A percentile compares a stretch with the other conserved stretches of the same genome.
These are phyloP conservation scores for Pachyramphus minor DNA, from an alignment of 2,113 vertebrate genomes.

Conservation along the genomic window DNA sequence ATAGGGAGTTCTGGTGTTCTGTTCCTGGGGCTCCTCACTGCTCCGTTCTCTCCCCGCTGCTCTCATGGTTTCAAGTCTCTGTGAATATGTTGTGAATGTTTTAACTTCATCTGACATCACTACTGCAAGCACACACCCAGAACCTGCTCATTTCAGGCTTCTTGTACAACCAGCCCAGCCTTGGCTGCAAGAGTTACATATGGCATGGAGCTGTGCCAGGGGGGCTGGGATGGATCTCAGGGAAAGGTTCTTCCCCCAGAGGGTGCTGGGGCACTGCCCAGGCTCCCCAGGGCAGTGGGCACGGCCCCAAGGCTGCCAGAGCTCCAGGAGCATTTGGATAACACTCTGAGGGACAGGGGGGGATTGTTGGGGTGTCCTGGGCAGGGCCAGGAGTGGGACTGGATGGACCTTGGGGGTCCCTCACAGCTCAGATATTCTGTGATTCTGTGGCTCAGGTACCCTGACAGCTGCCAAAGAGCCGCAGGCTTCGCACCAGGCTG, in stretches of 20 bases:
- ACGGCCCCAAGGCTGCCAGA: background rate
- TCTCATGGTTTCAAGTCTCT: background rate
- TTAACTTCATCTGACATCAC: background rate
- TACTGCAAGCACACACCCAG: background rate
- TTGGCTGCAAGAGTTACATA: no score
- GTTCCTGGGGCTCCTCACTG: background rate
- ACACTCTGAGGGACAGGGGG: background rate
- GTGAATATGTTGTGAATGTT: background rate
- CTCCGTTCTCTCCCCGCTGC: background rate
- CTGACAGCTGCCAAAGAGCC: background rate
- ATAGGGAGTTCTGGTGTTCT: background rate
- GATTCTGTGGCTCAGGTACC: background rate
- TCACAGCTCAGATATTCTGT: background rate
- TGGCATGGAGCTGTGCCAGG: background rate
- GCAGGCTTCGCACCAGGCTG: background rate
- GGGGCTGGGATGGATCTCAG: background rate
- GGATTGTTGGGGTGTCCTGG: background rate
- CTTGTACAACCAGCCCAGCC: no score
- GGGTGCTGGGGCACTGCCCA: background rate
- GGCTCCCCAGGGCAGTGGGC: background rate
- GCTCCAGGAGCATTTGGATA: background rate
- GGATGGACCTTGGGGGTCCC: fast-evolving
- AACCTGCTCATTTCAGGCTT: background rate
- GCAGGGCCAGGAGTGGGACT: background rate
- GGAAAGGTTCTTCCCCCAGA: background rate